Base-by-base conservation (phyloP, 2,888 invertebrate species). In the Amphipyra tragopoginis region DNA sequence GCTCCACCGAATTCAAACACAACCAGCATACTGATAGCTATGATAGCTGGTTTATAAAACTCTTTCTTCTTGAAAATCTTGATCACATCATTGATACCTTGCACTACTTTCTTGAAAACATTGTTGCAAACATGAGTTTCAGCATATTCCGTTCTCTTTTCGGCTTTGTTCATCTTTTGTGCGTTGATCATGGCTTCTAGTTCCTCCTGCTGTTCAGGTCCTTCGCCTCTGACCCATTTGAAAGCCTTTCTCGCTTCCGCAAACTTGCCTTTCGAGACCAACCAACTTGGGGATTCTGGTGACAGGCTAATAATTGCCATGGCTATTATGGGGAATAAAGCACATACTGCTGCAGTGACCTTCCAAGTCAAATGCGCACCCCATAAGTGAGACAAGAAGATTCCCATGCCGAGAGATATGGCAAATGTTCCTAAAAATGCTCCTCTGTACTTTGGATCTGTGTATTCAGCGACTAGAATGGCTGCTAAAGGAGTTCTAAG, bases 221-320 rank as follows among this genome's bases (percentile, higher is more conserved):
- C 93, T 55, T 91, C 87, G 0, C 96, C 96, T 75, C 96, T 91
- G 21, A 96, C 94, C 94, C 95, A 96, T 70, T 90, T 92, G 42
- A 96, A 96, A 0, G 96, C 95, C 51, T 94, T 91, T 68, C 94
- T 93, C 0, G 97, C 97, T 65, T 96, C 95, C 1, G 92, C 93
- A 3, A 92, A 89, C 45, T 94, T 94, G 2, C 95, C 95, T 80
- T 96, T 96, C 0, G 96, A 95, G 0, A 96, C 93, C 54, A 97
- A 84, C 97, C 97, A 97, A 60, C 95, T 93, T 0, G 97, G 96
- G 0, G 97, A 96, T 88, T 97, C 97, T 0, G 96, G 96, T 0
- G 94, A 94, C 2, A 94, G 66, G 43, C 90, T 89, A 9, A 94
- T 94, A 1, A 94, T 91, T 0, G 83, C 88, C 82, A 96, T 91